Percentiles rank a stretch among this genome's conserved stretches.
Evolutionary conservation across 2,888 invertebrate genomes (phyloP).

Genomic region (Cephus pygmeus): DNA sequence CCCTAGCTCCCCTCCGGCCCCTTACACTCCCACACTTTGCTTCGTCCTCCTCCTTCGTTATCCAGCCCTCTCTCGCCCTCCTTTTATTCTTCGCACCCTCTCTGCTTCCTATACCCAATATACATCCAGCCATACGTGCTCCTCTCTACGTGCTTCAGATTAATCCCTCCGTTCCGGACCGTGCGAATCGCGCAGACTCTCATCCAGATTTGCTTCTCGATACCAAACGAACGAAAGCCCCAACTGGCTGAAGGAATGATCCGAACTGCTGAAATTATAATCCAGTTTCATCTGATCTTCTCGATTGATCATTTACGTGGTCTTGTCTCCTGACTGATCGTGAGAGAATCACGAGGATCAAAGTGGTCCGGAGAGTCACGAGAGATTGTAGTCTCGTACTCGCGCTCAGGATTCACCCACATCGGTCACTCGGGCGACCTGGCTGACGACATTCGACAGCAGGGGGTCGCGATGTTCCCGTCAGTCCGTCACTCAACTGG

Average conservation of each 20-base stretch:
- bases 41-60: conserved; percentile 18
- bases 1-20: conserved; percentile 22
- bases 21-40: conserved; percentile 24
- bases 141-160: too few relatives aligned
- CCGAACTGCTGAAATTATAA: too few relatives aligned
- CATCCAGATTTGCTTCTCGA: too few relatives aligned
- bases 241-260: too few relatives aligned
- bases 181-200: too few relatives aligned
- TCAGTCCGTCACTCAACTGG: conserved; percentile 61
- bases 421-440: conserved; percentile 56
- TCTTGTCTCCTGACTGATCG: conserved; percentile 1
- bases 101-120: not conserved
- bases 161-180: too few relatives aligned
- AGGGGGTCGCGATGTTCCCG: conserved; percentile 60
- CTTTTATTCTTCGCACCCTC: not conserved
- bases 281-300: not conserved
- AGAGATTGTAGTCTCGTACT: conserved; percentile 14
- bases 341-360: too few relatives aligned
- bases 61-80: not conserved
- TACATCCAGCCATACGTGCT: too few relatives aligned
- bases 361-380: too few relatives aligned
- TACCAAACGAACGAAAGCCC: too few relatives aligned
- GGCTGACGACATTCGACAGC: conserved; percentile 59
- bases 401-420: conserved; percentile 49
- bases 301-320: conserved; percentile 17